A percentile compares a stretch with the other conserved stretches of the same genome.
These are phyloP conservation scores for Epinotia nisella DNA, from an alignment of 2,888 invertebrate genomes.

Conservation along the genomic window DNA sequence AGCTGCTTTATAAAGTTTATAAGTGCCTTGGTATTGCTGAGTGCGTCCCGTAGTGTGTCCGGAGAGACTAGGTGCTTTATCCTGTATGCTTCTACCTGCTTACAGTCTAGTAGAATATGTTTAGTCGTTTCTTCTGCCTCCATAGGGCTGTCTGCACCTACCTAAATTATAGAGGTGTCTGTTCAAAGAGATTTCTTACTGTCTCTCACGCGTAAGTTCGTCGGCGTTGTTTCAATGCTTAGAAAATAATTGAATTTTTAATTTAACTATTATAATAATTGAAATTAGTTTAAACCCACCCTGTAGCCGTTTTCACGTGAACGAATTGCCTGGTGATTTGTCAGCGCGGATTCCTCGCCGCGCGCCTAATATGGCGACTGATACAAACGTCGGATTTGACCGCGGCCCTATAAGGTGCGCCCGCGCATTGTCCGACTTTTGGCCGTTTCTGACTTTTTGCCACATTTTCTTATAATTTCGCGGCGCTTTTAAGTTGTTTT, in stretches of 20 bases:
- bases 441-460: slow-evolving; percentile 38
- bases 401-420: slow-evolving; percentile 64
- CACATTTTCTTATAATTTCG: slow-evolving; percentile 34
- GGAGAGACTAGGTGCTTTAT: no score
- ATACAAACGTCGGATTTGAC: slow-evolving; percentile 59
- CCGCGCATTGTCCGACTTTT: slow-evolving; percentile 64
- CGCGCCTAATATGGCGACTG: slow-evolving; percentile 76
- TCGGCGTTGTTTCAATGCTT: no score
- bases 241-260: not conserved
- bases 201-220: no score
- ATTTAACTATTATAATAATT: not conserved
- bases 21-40: no score
- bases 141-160: no score
- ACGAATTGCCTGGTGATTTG: slow-evolving; percentile 82
- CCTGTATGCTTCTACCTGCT: no score
- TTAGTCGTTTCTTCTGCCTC: no score
- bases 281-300: slow-evolving; percentile 46
- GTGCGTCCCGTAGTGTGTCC: no score
- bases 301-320: slow-evolving; percentile 53
- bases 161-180: no score
- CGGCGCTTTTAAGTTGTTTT: slow-evolving; percentile 34
- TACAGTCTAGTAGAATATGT: no score
- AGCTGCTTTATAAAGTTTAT: no score
- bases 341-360: slow-evolving; percentile 73
- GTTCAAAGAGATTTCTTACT: no score